phyloP scores from a whole-genome alignment of 1,140 invertebrate genomes.

The Pseudobourletiella spinata region DNA sequence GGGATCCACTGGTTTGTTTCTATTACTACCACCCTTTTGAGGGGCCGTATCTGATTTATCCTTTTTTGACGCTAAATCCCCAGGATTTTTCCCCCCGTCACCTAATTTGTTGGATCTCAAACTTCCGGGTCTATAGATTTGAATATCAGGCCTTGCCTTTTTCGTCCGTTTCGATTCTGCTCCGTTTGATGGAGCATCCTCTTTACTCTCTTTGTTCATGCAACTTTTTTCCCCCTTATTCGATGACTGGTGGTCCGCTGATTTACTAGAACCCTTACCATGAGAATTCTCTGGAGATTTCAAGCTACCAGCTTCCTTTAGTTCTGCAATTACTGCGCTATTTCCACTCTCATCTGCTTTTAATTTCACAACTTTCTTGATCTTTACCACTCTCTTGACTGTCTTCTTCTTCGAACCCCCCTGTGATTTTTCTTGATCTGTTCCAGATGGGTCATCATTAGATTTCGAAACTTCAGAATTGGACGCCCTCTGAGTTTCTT shows the following conservation, averaged over 20 bases:
- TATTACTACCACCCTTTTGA: too few species aligned
- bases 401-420: conserved; percentile 22
- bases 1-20: too few species aligned
- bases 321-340: not conserved
- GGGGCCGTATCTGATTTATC: too few species aligned
- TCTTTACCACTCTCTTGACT: conserved; percentile 28
- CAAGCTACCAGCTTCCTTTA: too few species aligned
- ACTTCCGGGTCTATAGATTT: conserved; percentile 30
- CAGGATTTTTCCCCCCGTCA: not conserved
- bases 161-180: not conserved
- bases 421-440: not conserved
- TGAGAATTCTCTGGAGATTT: too few species aligned
- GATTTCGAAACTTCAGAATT: conserved; percentile 1
- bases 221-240: too few species aligned
- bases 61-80: not conserved
- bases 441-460: conserved; percentile 7
- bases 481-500: conserved; percentile 3
- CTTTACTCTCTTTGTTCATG: too few species aligned
- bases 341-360: conserved; percentile 3
- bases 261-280: too few species aligned
- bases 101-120: conserved; percentile 2
- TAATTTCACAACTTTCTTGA: conserved; percentile 16
- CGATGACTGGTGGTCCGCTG: too few species aligned
- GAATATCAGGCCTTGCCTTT: conserved; percentile 25
- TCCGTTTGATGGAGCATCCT: too few species aligned